Conservation (phyloP, 2,888 invertebrate species). For the Drosophila siamana region DNA sequence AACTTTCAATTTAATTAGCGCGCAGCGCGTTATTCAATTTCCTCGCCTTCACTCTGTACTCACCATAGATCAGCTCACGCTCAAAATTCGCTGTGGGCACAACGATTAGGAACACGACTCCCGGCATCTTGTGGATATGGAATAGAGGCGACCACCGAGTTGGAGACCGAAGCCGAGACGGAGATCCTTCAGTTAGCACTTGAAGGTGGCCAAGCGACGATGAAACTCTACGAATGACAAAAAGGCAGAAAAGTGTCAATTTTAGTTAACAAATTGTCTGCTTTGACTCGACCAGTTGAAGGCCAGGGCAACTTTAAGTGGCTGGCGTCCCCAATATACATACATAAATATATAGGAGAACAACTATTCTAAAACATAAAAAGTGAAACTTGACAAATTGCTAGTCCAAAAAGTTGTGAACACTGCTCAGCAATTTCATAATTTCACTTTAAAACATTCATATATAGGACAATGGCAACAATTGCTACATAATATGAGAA, state of each 20-base stretch:
- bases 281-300: neutral
- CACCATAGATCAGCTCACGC: constrained; percentile 86
- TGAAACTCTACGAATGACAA: constrained; percentile 37
- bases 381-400: constrained; percentile 14
- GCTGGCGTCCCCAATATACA: neutral
- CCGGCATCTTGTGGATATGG: constrained; percentile 86
- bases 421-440: neutral
- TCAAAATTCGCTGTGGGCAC: constrained; percentile 90
- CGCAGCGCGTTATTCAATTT: constrained; percentile 68
- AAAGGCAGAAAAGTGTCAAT: constrained; percentile 51
- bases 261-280: constrained; percentile 62
- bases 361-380: neutral
- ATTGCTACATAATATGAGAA: neutral
- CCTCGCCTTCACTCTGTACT: constrained; percentile 48
- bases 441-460: too few species aligned
- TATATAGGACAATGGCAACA: too few species aligned
- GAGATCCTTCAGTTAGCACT: constrained; percentile 5
- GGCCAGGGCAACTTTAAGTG: neutral
- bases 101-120: constrained; percentile 89
- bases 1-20: constrained; percentile 77
- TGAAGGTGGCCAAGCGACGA: neutral
- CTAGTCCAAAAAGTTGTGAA: constrained; percentile 25
- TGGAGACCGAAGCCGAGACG: neutral
- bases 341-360: neutral
- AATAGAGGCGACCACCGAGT: neutral